These are phyloP conservation scores for Platypus cylindrus DNA, from an alignment of 2,888 invertebrate species.

Conservation along the genomic window DNA sequence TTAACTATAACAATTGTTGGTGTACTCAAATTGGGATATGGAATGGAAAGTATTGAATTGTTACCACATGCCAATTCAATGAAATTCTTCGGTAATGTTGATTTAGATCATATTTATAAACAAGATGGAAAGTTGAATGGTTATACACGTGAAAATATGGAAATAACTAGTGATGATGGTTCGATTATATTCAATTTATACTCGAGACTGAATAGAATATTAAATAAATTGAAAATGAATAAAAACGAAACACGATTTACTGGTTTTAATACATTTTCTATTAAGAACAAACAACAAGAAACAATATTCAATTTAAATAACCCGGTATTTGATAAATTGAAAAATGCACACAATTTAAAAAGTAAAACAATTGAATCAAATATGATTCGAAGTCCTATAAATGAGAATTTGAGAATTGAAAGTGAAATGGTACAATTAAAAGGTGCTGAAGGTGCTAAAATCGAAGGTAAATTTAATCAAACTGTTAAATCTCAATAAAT, in stretches of 20 bases:
- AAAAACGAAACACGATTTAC: slow-evolving; percentile 53
- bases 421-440: slow-evolving; percentile 58
- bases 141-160: slow-evolving; percentile 42
- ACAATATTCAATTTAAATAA: slow-evolving; percentile 63
- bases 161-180: slow-evolving; percentile 35
- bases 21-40: slow-evolving; percentile 66
- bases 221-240: slow-evolving; percentile 42
- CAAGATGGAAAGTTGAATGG: slow-evolving; percentile 54
- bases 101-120: slow-evolving; percentile 67
- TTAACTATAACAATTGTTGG: slow-evolving; percentile 70
- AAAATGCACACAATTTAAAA: slow-evolving; percentile 49
- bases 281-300: slow-evolving; percentile 49
- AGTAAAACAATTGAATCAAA: slow-evolving; percentile 57
- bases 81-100: slow-evolving; percentile 66
- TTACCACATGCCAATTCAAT: slow-evolving; percentile 59
- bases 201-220: slow-evolving; percentile 32
- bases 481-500: too few species aligned
- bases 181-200: slow-evolving; percentile 28
- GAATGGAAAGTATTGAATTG: slow-evolving; percentile 77
- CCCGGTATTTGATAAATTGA: slow-evolving; percentile 58
- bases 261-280: slow-evolving; percentile 49
- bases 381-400: slow-evolving; percentile 60
- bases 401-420: slow-evolving; percentile 51
- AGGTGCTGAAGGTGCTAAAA: slow-evolving; percentile 67
- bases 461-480: slow-evolving; percentile 46